A percentile compares a stretch with the other conserved stretches of the same genome.
Evolutionary conservation across 2,113 vertebrate genomes (phyloP).

Genomic region (Heliornis fulica): DNA sequence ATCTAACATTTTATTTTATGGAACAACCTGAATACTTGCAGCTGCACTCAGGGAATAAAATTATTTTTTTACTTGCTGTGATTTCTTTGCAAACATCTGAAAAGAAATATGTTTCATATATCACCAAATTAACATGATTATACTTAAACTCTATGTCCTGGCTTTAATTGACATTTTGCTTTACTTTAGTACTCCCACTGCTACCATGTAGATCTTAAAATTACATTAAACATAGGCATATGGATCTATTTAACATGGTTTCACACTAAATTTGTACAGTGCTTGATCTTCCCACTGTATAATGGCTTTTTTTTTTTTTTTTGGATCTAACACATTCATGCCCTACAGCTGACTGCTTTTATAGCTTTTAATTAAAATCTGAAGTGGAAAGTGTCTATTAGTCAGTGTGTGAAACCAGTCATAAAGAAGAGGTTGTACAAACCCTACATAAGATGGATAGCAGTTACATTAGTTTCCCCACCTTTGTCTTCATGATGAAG

Average conservation of each 20-base stretch:
- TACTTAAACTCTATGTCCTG: neutral
- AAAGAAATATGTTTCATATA: neutral
- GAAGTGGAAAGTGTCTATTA: slow-evolving; percentile 74
- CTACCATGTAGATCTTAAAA: slow-evolving; percentile 9
- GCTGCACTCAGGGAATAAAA: neutral
- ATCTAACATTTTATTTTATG: neutral
- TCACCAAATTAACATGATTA: slow-evolving; percentile 38
- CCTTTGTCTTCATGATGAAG: slow-evolving; percentile 65
- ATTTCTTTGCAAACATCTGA: slow-evolving; percentile 10
- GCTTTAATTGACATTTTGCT: slow-evolving; percentile 42
- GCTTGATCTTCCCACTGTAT: slow-evolving; percentile 72
- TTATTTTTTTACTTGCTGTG: neutral
- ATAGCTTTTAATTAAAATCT: slow-evolving; percentile 82
- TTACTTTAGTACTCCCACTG: neutral
- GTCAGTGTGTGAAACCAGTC: slow-evolving; percentile 66
- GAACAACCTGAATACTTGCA: neutral
- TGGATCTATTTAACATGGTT: slow-evolving; percentile 69
- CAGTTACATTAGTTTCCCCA: slow-evolving; percentile 54
- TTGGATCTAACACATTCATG: slow-evolving; percentile 68
- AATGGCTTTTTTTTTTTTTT: slow-evolving; percentile 66
- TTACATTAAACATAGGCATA: slow-evolving; percentile 29
- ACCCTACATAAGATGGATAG: slow-evolving; percentile 62
- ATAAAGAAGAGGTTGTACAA: slow-evolving; percentile 58
- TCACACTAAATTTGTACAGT: slow-evolving; percentile 70
- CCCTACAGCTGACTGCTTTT: slow-evolving; percentile 77